Evolutionary conservation across 2,888 invertebrate genomes (phyloP).

Genomic region (Aphidius colemani): DNA sequence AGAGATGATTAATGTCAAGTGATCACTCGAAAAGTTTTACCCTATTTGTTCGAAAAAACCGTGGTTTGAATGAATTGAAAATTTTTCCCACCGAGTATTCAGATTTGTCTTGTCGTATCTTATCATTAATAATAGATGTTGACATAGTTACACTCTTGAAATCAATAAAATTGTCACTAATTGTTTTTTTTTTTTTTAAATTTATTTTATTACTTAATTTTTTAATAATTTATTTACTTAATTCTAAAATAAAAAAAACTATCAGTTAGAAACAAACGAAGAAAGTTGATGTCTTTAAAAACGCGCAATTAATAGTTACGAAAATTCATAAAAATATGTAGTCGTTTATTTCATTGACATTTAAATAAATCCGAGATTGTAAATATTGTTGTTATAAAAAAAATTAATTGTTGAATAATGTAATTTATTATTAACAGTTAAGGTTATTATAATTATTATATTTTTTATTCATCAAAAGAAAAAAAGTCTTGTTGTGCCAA

Average conservation of each 20-base stretch:
- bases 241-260: slow-evolving; percentile 16
- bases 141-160: too few species aligned
- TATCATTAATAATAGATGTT: too few species aligned
- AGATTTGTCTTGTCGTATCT: too few species aligned
- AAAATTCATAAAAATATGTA: slow-evolving; percentile 4
- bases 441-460: slow-evolving; percentile 8
- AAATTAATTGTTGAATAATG: background rate
- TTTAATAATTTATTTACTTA: background rate
- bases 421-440: slow-evolving; percentile 1
- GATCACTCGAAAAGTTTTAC: too few species aligned
- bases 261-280: slow-evolving; percentile 7
- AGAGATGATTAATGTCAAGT: too few species aligned
- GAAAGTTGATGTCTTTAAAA: slow-evolving; percentile 18
- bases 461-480: background rate
- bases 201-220: background rate
- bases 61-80: too few species aligned
- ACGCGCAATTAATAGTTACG: slow-evolving; percentile 12
- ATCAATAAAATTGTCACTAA: background rate
- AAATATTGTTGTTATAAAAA: slow-evolving; percentile 16
- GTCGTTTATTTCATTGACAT: background rate
- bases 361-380: background rate
- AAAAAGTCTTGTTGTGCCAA: slow-evolving; percentile 13
- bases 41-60: too few species aligned
- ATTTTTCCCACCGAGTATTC: too few species aligned
- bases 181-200: slow-evolving; percentile 21